A percentile compares a stretch with the other conserved stretches of the same genome.
These are phyloP conservation scores for Pseudonaja textilis DNA, from an alignment of 2,113 vertebrate genomes.

Conservation along the genomic window DNA sequence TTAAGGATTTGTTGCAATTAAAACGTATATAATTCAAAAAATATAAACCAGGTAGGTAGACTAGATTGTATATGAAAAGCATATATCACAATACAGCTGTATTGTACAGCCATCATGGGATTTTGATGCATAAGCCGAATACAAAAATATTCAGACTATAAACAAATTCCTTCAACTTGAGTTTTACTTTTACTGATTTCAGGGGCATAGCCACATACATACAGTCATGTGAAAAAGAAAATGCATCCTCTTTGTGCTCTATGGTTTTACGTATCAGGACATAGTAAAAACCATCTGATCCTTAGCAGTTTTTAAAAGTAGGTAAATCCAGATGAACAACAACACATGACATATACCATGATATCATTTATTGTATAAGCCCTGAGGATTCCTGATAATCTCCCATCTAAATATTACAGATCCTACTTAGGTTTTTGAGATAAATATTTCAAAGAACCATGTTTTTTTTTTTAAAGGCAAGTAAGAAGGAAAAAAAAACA, in stretches of 20 bases:
- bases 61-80: neutral
- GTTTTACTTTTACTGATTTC: neutral
- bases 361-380: neutral
- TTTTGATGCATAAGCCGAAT: neutral
- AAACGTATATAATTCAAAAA: neutral
- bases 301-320: neutral
- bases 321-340: neutral
- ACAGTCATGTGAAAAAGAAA: neutral
- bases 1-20: neutral
- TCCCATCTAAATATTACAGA: neutral
- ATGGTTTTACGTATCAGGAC: neutral
- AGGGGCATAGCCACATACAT: neutral
- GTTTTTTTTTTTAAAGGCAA: neutral
- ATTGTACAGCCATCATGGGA: neutral
- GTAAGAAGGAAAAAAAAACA: neutral
- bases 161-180: neutral
- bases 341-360: neutral
- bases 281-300: neutral
- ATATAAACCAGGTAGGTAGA: neutral
- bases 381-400: neutral
- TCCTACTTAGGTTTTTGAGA: neutral
- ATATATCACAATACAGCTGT: neutral
- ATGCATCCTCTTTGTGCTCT: neutral
- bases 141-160: neutral
- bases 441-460: neutral